Base-by-base conservation (phyloP, 2,797 vertebrate species). In the Phataginus tetradactyla region DNA sequence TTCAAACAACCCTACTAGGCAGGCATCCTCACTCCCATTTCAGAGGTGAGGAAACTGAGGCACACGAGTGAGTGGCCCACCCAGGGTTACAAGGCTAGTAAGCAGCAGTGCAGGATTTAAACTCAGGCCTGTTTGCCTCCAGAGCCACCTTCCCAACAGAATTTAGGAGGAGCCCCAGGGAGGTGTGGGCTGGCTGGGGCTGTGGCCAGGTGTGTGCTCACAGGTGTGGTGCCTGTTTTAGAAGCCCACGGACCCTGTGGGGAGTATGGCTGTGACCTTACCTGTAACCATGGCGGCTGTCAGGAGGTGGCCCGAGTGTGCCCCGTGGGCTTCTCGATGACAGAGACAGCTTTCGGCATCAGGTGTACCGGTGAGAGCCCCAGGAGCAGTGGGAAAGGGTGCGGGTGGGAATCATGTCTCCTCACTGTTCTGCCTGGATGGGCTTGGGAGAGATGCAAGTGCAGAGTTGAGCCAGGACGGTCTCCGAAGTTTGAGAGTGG, bases 281-380 rank as follows among this genome's bases (percentile, higher is more conserved):
- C 97, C 93, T 99, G 99, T 63, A 99, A 99, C 96, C 98, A 99
- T 0, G 99, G 99, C 0, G 99, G 99, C 78, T 99, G 99, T 95
- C 98, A 98, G 95, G 98, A 99, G 94, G 98, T 99, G 3, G 98
- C 99, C n/a, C 98, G 99, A 0, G 99, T 99, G 71, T 99, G 99
- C 39, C 99, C 99, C 0, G 4, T 99, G 4, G 99, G 99, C 90
- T 99, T 99, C 97, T 97, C 95, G 42, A 99, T 99, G 99, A 98
- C 95, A 0, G 99, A 99, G 98, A 99, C 98, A 0, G 96, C 97
- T 68, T 98, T 98, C 0, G 99, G 99, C 14, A 29, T 99, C 91
- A 98, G 97, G 69, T 99, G 99, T 96, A 98, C 98, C 0, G 99
- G 99, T 99, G 97, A 98, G 98, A 1, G 21, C 0, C 0, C 39